Base-by-base conservation (phyloP, 2,888 invertebrate genomes). In the Parthenolecanium corni region DNA sequence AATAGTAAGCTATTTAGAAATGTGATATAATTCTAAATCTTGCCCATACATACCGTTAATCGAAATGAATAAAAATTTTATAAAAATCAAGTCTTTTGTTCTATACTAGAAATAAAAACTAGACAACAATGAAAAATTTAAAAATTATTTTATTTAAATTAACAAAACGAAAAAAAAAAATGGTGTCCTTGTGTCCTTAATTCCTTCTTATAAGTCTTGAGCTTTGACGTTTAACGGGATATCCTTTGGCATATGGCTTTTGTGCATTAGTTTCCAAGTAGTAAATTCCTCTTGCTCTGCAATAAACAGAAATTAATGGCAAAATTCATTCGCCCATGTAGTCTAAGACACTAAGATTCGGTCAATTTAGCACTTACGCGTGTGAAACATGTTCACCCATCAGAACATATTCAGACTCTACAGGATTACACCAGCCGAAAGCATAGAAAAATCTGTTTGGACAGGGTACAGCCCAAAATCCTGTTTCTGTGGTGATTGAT, bases 391-490 rank as follows among this genome's bases (percentile, higher is more conserved):
- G 86, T 75, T 90, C 90, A 25, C 90, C 90, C 89, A 90, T 90
- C 2, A 86, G 76, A 47, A 89, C 85, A 72, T 87, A 87, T 51
- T 89, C 86, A 1, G 84, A 80, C 68, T 84, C 84, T 69, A 82
- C 80, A 0, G 89, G 87, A 69, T 82, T 83, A 72, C 90, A 90
- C 83, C 86, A 87, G 14, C 89, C 88, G 67, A 89, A 79, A 70
- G 89, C 80, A 70, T 87, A 90, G n/a, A 86, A 85, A 67, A 90
- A 81, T 20, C 89, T 76, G 70, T 83, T 88, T 24, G 85, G 80
- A 71, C 90, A 90, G 1, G 89, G 89, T 2, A 88, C 86, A 1
- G 89, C 86, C 82, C 86, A 90, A 73, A 90, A 90, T 21, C 90
- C 90, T 16, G 77, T 76, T 62, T 79, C 81, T 16, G 85, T 82